Base-by-base conservation (phyloP, 2,113 vertebrate genomes). In the Triplophysa dalaica region DNA sequence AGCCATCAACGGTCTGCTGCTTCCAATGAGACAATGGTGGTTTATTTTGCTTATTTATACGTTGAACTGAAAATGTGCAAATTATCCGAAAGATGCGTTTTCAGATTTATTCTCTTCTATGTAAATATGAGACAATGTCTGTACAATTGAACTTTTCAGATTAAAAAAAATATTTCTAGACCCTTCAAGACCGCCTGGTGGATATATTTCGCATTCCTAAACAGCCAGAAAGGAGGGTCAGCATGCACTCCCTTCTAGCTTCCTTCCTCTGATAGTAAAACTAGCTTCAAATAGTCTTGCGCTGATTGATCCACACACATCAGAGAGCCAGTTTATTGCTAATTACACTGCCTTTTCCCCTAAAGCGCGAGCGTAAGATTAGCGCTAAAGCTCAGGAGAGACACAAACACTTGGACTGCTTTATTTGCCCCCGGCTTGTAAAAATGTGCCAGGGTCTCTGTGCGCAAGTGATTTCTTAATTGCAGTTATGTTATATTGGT, bases 231-330 rank as follows among this genome's bases (percentile, higher is more conserved):
- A 62, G 1, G 16, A 58, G 12, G 3, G 33, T 14, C 70, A 43
- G 19, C 8, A 54, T 41, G 41, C 16, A 48, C 24, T 29, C 22
- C 17, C 33, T 8, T 10, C 38, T 8, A 63, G 45, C 43, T 17
- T 62, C 24, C 66, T 43, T 52, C 62, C 66, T n/a, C 26, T 19
- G 52, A 43, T 76, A 67, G 68, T 82, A 82, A 85, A 82, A 54
- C 76, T 48, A 26, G 33, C 70, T 76, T 83, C 73, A 79, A 83
- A 86, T 60, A 76, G 66, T 74, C 77, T 66, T 43, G 67, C 24
- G 22, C 79, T 77, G 85, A 86, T 83, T 86, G 82, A 84, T 84
- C 85, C 82, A 67, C 62, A 62, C 79, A 78, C 77, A 83, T 85
- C 84, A 61, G 81, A 79, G 81, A 24, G 41, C 82, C 62, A 56